Evolutionary conservation across 2,113 vertebrate species (phyloP), one percentile per base, ranked within the genome.

Genomic region (Apodemus sylvaticus): DNA sequence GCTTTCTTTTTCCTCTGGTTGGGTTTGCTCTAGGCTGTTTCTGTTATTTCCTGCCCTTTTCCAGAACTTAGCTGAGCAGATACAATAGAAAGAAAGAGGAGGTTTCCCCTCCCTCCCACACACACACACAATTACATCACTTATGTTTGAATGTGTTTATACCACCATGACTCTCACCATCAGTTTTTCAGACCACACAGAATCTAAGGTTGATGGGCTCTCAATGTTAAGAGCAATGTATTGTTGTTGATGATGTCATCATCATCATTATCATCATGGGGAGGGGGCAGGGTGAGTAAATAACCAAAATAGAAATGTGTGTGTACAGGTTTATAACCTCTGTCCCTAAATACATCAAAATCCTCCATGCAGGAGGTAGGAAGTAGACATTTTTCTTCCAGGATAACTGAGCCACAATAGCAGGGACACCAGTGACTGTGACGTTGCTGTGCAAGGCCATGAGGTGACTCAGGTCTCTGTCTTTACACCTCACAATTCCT

Each of bases 11-110:
- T 48, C 53, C 93, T 89, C 42, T 19, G 70, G 89, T 92, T 86
- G 34, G 6, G 53, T 89, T 68, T 39, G 90, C 94, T 95, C 77
- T 81, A 81, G 93, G 96, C 68, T 16, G 4, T 94, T 79, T 95
- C 94, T 96, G 58, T 90, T 78, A 2, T 73, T 92, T 90, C 90
- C 88, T 96, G 92, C 90, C 94, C 93, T 97, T 94, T 96, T 45
- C 79, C 48, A 74, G 83, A 91, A 64, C 86, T 45, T 17, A 19
- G 26, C 90, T 95, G 36, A n/a, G 90, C 78, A 93, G 64, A 42
- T 29, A 1, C 83, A 11, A 77, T 90, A 76, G 76, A 90, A 53
- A 92, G 53, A 17, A 93, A 39, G 71, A 45, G 48, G 7, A 4
- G 19, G 73, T 70, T 12, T 53, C 22, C 64, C 31, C 64, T 13